Evolutionary conservation across 1,140 invertebrate genomes (phyloP), one percentile per base, ranked within the genome.

Genomic region (Adoxophyes honmai): DNA sequence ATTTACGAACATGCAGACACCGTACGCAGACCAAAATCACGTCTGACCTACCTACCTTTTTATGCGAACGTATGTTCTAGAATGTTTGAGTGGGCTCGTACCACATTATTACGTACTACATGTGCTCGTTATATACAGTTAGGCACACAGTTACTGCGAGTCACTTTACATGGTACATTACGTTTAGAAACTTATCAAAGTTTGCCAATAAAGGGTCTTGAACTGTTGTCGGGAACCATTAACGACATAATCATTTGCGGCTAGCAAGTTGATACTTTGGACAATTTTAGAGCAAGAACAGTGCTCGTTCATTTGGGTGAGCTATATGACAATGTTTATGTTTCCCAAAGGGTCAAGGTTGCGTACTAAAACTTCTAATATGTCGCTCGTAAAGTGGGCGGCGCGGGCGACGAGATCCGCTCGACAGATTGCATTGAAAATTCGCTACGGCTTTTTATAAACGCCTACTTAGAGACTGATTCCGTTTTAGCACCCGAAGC

Each of bases 321-420:
- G 34, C 34, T 37, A 15, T 35, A 14, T 55, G 52, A 35, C 52
- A 35, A 34, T 38, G 35, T 15, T 15, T 28, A 15, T 18, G 52
- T 61, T 61, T 34, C 42, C 38, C 51, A 39, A 53, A 42, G 36
- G 53, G 35, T 53, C 59, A 61, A 61, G 59, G 59, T 44, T 53
- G 6, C 21, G 6, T 6, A 59, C 21, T 16, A 57, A 56, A 14
- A 18, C 44, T 13, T 52, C 48, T 15, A 48, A 39, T 52, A 56
- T 5, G 36, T 44, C 37, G 15, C 21, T 37, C 33, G 21, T 10
- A 51, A 37, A 61, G 37, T 59, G 44, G 48, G 15, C 36, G 14
- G 59, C 10, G 39, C n/a, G n/a, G n/a, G 16, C 39, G 39, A n/a
- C 39, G 21, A 48, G 59, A 55, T 53, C 33, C 52, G 15, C 11